A percentile compares a stretch with the other conserved stretches of the same genome.
phyloP scores from a whole-genome alignment of 2,113 vertebrate species.

The Amphiprion percula region DNA sequence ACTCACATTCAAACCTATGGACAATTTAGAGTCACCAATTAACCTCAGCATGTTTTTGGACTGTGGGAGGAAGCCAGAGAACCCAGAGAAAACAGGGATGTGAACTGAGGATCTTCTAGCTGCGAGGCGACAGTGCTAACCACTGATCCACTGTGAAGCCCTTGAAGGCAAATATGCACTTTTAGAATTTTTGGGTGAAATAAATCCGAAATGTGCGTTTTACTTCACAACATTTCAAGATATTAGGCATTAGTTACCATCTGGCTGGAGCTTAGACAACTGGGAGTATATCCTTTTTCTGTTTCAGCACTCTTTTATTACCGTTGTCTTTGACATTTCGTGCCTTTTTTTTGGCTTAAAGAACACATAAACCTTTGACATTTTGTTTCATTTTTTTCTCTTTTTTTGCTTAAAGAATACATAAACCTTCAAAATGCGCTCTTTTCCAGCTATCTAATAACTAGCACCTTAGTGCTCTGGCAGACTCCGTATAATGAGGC shows the following conservation, averaged over 20 bases:
- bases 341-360: slow-evolving; percentile 27
- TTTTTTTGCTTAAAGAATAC: slow-evolving; percentile 22
- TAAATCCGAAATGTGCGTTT: not conserved
- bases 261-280: slow-evolving; percentile 1
- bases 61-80: too few species aligned
- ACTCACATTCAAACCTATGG: too few species aligned
- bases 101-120: too few species aligned
- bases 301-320: not conserved
- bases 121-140: too few species aligned
- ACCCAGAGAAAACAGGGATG: too few species aligned
- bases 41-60: too few species aligned
- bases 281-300: not conserved
- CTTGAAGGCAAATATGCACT: not conserved
- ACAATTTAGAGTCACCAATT: too few species aligned
- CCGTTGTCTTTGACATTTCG: slow-evolving; percentile 44
- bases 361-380: slow-evolving; percentile 45
- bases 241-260: not conserved
- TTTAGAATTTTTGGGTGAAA: not conserved
- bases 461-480: slow-evolving; percentile 20
- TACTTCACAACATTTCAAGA: not conserved
- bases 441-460: slow-evolving; percentile 43
- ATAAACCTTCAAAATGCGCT: slow-evolving; percentile 52
- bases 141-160: too few species aligned
- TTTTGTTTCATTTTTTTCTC: too few species aligned
- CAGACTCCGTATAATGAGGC: slow-evolving; percentile 56